phyloP scores from a whole-genome alignment of 2,797 vertebrate genomes.

The Dendrocincla fuliginosa region DNA sequence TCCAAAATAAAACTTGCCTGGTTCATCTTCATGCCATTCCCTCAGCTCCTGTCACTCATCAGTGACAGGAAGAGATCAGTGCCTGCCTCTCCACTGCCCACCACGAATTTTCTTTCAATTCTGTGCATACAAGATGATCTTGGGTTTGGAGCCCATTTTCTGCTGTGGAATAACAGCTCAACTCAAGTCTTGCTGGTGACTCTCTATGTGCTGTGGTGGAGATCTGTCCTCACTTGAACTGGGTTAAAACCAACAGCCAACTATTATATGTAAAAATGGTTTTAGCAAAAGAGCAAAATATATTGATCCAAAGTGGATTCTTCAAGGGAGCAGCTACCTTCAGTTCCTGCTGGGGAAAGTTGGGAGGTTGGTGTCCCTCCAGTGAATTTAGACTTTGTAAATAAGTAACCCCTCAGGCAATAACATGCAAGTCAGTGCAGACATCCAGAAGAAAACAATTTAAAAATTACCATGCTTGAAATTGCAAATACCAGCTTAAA shows the following conservation, averaged over 20 bases:
- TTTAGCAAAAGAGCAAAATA: not conserved
- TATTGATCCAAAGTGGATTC: not conserved
- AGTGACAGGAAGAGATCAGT: not conserved
- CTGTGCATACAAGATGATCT: not conserved
- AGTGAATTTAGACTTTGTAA: not conserved
- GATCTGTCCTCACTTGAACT: not conserved
- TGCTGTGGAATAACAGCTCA: not conserved
- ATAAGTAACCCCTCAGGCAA: not conserved
- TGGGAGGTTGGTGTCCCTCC: not conserved
- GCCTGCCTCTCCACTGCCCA: not conserved
- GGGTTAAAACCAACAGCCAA: not conserved
- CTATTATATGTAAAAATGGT: not conserved
- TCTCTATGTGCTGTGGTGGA: not conserved
- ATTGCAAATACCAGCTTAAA: slow-evolving; percentile 33
- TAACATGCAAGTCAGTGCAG: not conserved
- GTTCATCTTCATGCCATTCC: not conserved
- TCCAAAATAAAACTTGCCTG: not conserved
- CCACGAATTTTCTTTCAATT: not conserved
- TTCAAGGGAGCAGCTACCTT: not conserved
- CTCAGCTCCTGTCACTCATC: not conserved
- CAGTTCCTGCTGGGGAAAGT: not conserved
- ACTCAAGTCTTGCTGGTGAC: not conserved
- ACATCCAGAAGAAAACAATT: slow-evolving; percentile 50
- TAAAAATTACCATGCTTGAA: not conserved
- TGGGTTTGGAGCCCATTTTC: not conserved